A percentile compares a stretch with the other conserved stretches of the same genome.
Evolutionary conservation across 2,888 invertebrate species (phyloP).

Genomic region (Coecobrya sp.): DNA sequence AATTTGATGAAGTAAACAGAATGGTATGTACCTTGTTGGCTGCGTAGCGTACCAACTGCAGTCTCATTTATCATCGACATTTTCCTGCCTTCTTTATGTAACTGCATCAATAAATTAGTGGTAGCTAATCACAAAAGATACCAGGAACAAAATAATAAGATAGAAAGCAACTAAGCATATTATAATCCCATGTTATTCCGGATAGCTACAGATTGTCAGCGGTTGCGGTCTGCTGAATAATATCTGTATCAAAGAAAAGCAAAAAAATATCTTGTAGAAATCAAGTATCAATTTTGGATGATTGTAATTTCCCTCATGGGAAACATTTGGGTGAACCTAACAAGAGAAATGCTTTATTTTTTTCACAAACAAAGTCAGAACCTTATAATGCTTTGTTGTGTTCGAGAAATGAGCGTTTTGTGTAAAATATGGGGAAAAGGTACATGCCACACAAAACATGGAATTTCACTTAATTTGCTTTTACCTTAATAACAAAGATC

Average conservation of each 20-base stretch:
- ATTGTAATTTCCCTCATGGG: slow-evolving; percentile 29
- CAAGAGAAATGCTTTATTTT: neutral
- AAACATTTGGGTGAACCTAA: neutral
- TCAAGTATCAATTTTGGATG: slow-evolving; percentile 16
- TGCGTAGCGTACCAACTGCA: no score
- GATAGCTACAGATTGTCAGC: no score
- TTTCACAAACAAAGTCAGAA: neutral
- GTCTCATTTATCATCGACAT: no score
- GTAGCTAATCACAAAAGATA: no score
- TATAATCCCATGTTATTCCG: no score
- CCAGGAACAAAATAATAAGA: no score
- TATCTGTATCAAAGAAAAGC: neutral
- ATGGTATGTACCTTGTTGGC: no score
- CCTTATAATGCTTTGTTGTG: neutral
- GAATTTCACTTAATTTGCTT: no score
- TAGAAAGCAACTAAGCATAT: no score
- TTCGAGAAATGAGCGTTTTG: neutral
- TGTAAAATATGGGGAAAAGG: neutral
- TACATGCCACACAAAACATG: no score
- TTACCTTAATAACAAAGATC: no score
- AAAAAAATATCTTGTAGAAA: neutral
- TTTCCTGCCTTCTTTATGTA: neutral
- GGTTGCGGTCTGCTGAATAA: neutral
- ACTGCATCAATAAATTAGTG: neutral
- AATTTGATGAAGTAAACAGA: no score